Percentiles rank a stretch among this genome's conserved stretches.
Evolutionary conservation across 2,888 invertebrate species (phyloP).

Genomic region (Hyppa rectilinea): DNA sequence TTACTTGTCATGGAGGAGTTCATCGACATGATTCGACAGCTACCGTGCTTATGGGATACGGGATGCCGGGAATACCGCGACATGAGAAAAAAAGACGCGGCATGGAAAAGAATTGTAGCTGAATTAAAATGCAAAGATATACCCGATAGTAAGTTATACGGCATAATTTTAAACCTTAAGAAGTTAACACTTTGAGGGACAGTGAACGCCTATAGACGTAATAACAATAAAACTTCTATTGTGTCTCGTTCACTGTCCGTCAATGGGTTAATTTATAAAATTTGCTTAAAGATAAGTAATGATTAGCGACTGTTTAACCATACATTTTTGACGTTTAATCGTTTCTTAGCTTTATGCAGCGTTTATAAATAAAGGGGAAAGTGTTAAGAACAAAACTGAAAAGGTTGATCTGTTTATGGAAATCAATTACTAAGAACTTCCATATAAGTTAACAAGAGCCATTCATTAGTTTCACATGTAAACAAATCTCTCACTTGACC

Average conservation of each 20-base stretch:
- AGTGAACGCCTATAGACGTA: too few species aligned
- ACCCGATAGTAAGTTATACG: conserved; percentile 57
- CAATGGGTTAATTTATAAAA: too few species aligned
- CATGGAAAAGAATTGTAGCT: conserved; percentile 64
- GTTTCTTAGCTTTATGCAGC: neutral
- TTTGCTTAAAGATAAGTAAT: neutral
- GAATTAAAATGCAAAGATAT: conserved; percentile 63
- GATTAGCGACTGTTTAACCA: neutral
- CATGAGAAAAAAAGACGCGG: conserved; percentile 61
- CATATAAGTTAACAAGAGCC: too few species aligned
- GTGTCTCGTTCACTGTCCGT: too few species aligned
- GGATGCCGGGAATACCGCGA: conserved; percentile 64
- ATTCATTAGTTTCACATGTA: neutral
- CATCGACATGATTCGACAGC: conserved; percentile 60
- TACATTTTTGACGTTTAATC: neutral
- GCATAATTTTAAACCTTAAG: neutral
- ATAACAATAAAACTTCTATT: too few species aligned
- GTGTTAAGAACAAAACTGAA: too few species aligned
- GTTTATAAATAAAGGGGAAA: neutral
- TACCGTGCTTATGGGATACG: conserved; percentile 65
- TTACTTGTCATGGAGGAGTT: conserved; percentile 56
- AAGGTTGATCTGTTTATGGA: neutral
- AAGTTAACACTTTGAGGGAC: too few species aligned
- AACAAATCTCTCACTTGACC: neutral
- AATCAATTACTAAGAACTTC: neutral